Evolutionary conservation across 2,113 vertebrate genomes (phyloP).

Genomic region (Perca flavescens): DNA sequence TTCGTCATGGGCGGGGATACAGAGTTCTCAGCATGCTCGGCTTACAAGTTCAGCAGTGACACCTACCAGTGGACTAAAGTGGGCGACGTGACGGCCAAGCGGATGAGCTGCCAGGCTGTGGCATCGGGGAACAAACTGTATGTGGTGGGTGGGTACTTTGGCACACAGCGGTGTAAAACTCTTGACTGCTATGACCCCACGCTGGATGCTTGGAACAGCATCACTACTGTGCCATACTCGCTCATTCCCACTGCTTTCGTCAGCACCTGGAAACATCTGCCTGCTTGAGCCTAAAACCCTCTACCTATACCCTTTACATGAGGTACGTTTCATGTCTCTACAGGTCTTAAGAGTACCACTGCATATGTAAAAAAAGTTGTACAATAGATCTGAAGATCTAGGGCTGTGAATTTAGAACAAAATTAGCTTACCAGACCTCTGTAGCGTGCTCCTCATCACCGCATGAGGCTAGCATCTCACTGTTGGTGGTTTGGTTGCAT

Average conservation of each 20-base stretch:
- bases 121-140: constrained; percentile 90
- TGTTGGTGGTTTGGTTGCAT: background rate
- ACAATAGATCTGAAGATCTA: background rate
- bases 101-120: constrained; percentile 90
- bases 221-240: constrained; percentile 89
- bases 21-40: constrained; percentile 89
- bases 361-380: background rate
- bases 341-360: background rate
- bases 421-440: background rate
- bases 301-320: constrained; percentile 42
- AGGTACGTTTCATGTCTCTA: constrained; percentile 66
- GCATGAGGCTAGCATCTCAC: background rate
- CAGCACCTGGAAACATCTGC: constrained; percentile 90
- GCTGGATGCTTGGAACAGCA: constrained; percentile 88
- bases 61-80: constrained; percentile 90
- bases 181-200: constrained; percentile 90
- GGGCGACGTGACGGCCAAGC: constrained; percentile 87
- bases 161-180: constrained; percentile 89
- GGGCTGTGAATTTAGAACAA: too few species aligned
- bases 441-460: background rate
- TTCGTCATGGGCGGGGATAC: constrained; percentile 90
- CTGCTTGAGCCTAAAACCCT: constrained; percentile 71
- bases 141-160: constrained; percentile 90
- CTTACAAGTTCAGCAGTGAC: constrained; percentile 89
- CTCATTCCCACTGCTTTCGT: constrained; percentile 90